Conservation (phyloP, 2,797 vertebrate genomes). For the Dermochelys coriacea region DNA sequence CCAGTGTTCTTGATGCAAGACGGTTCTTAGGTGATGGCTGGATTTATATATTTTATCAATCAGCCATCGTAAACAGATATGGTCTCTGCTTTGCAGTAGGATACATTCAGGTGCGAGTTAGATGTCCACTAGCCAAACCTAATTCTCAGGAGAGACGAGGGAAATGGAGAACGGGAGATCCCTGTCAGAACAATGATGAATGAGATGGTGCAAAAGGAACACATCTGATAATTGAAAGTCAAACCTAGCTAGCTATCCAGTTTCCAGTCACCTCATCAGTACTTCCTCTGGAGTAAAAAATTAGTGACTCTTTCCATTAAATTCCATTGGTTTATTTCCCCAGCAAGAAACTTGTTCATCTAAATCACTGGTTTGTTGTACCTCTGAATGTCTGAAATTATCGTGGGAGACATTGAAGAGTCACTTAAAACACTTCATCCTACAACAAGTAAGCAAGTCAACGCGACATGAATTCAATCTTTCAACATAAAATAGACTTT, state of each 20-base stretch:
- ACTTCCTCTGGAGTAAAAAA: constrained; percentile 63
- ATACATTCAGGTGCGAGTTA: constrained; percentile 12
- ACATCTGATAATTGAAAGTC: constrained; percentile 21
- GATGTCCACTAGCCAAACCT: constrained; percentile 25
- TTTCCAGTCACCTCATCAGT: constrained; percentile 68
- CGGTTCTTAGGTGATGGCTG: neutral
- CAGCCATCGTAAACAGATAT: constrained; percentile 7
- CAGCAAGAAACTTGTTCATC: constrained; percentile 42
- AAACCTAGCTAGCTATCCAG: constrained; percentile 31
- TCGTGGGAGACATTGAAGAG: constrained; percentile 60
- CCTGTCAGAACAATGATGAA: constrained; percentile 40
- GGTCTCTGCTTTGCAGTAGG: constrained; percentile 6
- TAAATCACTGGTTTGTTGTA: constrained; percentile 50
- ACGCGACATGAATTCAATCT: neutral
- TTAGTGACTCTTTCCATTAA: constrained; percentile 59
- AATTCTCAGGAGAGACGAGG: constrained; percentile 13
- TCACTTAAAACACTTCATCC: constrained; percentile 40
- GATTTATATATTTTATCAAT: neutral
- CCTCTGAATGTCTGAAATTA: constrained; percentile 51
- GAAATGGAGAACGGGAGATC: constrained; percentile 50
- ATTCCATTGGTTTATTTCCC: constrained; percentile 59
- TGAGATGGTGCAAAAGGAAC: constrained; percentile 22
- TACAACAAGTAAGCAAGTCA: constrained; percentile 9
- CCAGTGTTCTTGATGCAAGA: neutral
- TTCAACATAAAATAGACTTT: constrained; percentile 24